These are phyloP conservation scores for Parochlus steinenii DNA, from an alignment of 2,888 invertebrate species.

Conservation along the genomic window DNA sequence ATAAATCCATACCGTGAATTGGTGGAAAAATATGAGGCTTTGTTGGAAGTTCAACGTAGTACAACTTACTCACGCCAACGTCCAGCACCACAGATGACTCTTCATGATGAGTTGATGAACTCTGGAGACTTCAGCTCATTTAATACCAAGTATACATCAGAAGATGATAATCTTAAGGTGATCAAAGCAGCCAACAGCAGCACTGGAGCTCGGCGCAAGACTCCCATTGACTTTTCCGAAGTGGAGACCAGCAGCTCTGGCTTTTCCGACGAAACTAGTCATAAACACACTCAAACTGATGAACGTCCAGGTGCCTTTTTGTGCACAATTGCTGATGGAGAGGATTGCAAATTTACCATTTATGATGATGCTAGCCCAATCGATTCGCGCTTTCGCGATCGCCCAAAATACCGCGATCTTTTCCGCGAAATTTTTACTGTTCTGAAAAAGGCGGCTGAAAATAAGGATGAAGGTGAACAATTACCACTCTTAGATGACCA, in stretches of 20 bases:
- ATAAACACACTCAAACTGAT: constrained; percentile 70
- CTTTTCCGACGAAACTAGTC: constrained; percentile 69
- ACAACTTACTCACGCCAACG: constrained; percentile 36
- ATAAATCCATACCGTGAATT: constrained; percentile 61
- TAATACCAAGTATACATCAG: constrained; percentile 44
- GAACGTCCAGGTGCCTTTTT: constrained; percentile 63
- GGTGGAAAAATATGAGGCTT: constrained; percentile 72
- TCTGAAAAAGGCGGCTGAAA: constrained; percentile 66
- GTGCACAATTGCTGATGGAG: constrained; percentile 71
- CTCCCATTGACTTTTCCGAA: constrained; percentile 69
- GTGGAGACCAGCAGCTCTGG: constrained; percentile 74
- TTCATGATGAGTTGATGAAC: constrained; percentile 60
- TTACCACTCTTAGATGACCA: constrained; percentile 53
- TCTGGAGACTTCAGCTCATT: constrained; percentile 54
- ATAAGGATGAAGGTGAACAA: constrained; percentile 63
- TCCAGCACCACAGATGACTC: constrained; percentile 27
- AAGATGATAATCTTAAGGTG: no score
- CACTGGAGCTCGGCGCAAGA: constrained; percentile 35
- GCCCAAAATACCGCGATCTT: constrained; percentile 62
- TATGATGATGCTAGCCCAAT: constrained; percentile 66
- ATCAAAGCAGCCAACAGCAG: constrained; percentile 35
- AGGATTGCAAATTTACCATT: constrained; percentile 71
- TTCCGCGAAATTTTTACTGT: constrained; percentile 75
- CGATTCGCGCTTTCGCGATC: constrained; percentile 64
- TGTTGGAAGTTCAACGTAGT: constrained; percentile 57